Evolutionary conservation across 2,797 vertebrate species (phyloP).

Genomic region (Acipenser transmontanus): DNA sequence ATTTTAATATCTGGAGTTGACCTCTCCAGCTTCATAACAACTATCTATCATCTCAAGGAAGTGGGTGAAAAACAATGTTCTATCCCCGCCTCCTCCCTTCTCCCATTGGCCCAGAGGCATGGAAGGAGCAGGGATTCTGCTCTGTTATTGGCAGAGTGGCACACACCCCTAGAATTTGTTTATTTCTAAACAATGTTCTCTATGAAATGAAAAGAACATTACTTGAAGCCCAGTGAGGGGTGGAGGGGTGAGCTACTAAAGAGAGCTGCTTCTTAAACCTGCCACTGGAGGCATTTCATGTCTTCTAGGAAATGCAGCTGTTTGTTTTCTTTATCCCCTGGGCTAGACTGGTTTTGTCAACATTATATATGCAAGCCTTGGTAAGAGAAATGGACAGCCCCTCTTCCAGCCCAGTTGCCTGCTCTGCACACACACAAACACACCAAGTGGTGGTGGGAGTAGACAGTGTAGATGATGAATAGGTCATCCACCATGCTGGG

Average conservation of each 20-base stretch:
- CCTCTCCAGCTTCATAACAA: slow-evolving; percentile 41
- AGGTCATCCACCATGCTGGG: too few relatives aligned
- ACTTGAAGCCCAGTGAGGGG: slow-evolving; percentile 26
- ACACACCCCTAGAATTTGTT: slow-evolving; percentile 82
- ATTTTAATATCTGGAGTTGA: slow-evolving; percentile 48
- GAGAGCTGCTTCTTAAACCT: slow-evolving; percentile 32
- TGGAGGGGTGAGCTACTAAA: slow-evolving; percentile 17
- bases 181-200: slow-evolving; percentile 30
- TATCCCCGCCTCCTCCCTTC: slow-evolving; percentile 29
- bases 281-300: slow-evolving; percentile 45
- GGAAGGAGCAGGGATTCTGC: slow-evolving; percentile 31
- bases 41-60: slow-evolving; percentile 47
- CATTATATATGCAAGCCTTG: slow-evolving; percentile 26
- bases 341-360: slow-evolving; percentile 34
- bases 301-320: slow-evolving; percentile 63
- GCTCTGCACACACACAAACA: slow-evolving; percentile 10
- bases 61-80: slow-evolving; percentile 20
- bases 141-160: slow-evolving; percentile 57
- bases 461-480: slow-evolving; percentile 32
- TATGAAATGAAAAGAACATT: slow-evolving; percentile 26
- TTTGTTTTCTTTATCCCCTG: slow-evolving; percentile 47
- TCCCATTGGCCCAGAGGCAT: slow-evolving; percentile 45
- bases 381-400: too few relatives aligned
- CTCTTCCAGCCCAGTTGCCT: too few relatives aligned
- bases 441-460: slow-evolving; percentile 29